Evolutionary conservation across 2,888 invertebrate genomes (phyloP), one percentile per base, ranked within the genome.

Genomic region (Sphecodes monilicornis): DNA sequence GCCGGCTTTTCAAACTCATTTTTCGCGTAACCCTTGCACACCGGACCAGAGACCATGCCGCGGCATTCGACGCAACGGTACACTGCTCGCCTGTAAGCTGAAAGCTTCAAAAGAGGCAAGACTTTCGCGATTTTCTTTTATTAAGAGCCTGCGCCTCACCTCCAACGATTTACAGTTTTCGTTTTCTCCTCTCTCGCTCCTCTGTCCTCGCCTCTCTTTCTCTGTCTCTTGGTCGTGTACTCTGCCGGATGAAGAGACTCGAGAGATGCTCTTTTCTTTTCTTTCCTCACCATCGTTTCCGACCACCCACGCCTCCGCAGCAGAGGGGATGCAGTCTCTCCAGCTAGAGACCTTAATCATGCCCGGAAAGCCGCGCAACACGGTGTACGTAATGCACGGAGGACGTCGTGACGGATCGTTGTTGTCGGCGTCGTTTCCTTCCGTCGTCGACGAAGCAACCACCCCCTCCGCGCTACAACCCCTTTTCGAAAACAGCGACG

Each of bases 91-190:
- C 74, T 29, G 54, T 54, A 54, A 54, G 46, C 57, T 77, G 72
- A 71, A 75, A 66, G 60, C 74, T 69, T 83, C 72, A 71, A 72
- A 82, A 72, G 82, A 64, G 60, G 70, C 69, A 74, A 84, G 79
- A 76, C 77, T 74, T 71, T 76, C 82, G 78, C 75, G 75, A 84
- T 88, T 75, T 80, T 80, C 84, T 88, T 88, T 88, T 86, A 88
- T 88, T 88, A 88, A 86, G 88, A 84, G 70, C 70, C 60, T 75
- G 81, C 82, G 69, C 68, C 77, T 75, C 71, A 43, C 64, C 80
- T 74, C 69, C 76, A 43, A 70, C 79, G 88, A 88, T 88, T 87
- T 88, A 86, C 86, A 76, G 79, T 78, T 69, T 68, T n/a, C 60
- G 29, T 29, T n/a, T 11, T 54, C 54, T n/a, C 11, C n/a, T n/a